A percentile compares a stretch with the other conserved stretches of the same genome.
Conservation (phyloP, 2,888 invertebrate species). For the Seladonia tumulorum region DNA sequence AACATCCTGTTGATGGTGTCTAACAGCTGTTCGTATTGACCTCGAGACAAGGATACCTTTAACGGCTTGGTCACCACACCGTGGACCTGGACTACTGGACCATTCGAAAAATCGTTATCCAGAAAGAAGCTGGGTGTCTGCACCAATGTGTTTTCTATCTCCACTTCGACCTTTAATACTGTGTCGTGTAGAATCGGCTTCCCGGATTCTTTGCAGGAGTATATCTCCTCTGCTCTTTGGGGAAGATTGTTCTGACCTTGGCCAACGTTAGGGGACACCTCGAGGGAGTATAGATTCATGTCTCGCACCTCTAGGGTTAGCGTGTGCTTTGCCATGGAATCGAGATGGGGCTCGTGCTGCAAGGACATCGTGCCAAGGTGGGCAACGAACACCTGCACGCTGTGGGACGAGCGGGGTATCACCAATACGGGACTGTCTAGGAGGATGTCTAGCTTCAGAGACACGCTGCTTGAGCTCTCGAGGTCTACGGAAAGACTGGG, state of each 20-base stretch:
- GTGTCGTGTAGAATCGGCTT: slow-evolving; percentile 96
- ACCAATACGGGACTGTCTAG: slow-evolving; percentile 97
- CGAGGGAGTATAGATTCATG: slow-evolving; percentile 94
- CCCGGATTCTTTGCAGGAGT: slow-evolving; percentile 90
- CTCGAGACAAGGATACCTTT: slow-evolving; percentile 93
- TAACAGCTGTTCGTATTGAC: slow-evolving; percentile 95
- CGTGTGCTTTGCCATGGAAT: slow-evolving; percentile 76
- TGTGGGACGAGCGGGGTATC: slow-evolving; percentile 91
- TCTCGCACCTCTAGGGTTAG: slow-evolving; percentile 89
- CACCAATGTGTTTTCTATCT: slow-evolving; percentile 81
- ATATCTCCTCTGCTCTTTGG: slow-evolving; percentile 88
- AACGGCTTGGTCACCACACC: slow-evolving; percentile 94
- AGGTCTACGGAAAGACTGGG: slow-evolving; percentile 84
- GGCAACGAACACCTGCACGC: slow-evolving; percentile 94
- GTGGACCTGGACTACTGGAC: slow-evolving; percentile 79
- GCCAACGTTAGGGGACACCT: slow-evolving; percentile 84
- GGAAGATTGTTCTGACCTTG: slow-evolving; percentile 82
- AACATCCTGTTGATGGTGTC: slow-evolving; percentile 87
- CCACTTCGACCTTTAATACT: slow-evolving; percentile 89
- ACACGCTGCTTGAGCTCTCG: slow-evolving; percentile 78
- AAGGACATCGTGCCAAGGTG: slow-evolving; percentile 95
- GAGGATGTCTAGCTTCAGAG: slow-evolving; percentile 89
- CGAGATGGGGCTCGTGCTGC: slow-evolving; percentile 80
- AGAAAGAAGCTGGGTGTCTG: slow-evolving; percentile 75
- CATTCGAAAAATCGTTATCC: slow-evolving; percentile 71